Base-by-base conservation (phyloP, 37 sponge, comb jelly and placozoan species). In the Crambe crambe region DNA sequence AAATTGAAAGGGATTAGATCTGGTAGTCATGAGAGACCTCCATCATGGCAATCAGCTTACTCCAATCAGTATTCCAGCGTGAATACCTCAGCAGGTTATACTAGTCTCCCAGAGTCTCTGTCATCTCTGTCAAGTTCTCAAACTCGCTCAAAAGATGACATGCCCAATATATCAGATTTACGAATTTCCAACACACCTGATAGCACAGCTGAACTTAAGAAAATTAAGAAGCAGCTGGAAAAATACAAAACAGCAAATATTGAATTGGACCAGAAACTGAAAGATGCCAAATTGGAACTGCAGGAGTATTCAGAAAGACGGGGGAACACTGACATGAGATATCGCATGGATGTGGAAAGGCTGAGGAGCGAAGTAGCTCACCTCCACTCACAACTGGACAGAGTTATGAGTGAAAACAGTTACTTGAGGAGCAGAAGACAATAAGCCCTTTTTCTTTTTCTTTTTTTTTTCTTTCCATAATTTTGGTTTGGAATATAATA, bases 141-240 rank as follows among this genome's bases (percentile, higher is more conserved):
- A 0, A 8, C 2, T 65, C 30, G 9, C 30, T 17, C 32, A 2
- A 65, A 9, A 31, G 30, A 26, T 8, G 66, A 65, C 3, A 29
- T 30, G 34, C 31, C 31, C 10, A 17, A 26, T 9, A 30, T 18
- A 5, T 6, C 68, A 32, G 9, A 3, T 68, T 12, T 36, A 22
- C 37, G 12, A 6, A 2, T 8, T 2, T 9, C 74, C 5, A 43
- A 2, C 25, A 2, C 56, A 3, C 30, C 74, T 15, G 56, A 42
- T 63, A n/a, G 4, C 9, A n/a, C 78, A 26, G 38, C 72, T 2
- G 86, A 85, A 42, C 36, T 78, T 3, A 85, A 71, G 57, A 58
- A 71, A 35, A n/a, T 78, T 15, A 85, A 78, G 72, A 70, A 73
- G 39, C 65, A 73, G 44, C 56, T 85, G 36, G 86, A 85, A 30